Conservation (phyloP, 2,113 vertebrate genomes). For the Excalfactoria chinensis region DNA sequence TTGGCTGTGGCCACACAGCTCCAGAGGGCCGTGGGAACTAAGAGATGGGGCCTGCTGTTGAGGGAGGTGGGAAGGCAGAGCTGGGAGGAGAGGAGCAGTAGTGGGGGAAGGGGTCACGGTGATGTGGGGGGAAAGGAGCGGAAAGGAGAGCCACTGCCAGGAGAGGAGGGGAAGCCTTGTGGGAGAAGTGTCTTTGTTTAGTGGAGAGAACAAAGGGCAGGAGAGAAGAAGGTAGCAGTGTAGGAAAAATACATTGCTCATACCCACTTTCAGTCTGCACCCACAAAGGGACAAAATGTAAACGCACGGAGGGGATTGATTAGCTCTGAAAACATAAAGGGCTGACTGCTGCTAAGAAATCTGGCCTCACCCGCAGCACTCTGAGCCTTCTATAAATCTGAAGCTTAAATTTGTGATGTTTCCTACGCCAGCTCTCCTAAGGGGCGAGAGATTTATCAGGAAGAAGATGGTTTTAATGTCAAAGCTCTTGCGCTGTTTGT, state of each 20-base stretch:
- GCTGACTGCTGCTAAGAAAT: neutral
- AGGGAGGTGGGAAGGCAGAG: conserved; percentile 27
- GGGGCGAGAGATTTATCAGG: neutral
- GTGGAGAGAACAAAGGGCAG: conserved; percentile 41
- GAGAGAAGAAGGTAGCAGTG: neutral
- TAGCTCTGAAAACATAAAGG: neutral
- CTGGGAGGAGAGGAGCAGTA: neutral
- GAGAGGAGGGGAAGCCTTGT: neutral
- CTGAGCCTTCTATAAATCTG: neutral
- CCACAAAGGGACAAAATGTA: neutral
- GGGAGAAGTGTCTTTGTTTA: conserved; percentile 24
- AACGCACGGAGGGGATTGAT: neutral
- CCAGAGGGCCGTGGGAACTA: conserved; percentile 5
- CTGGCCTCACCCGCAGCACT: neutral
- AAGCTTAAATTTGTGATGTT: neutral
- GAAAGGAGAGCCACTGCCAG: neutral
- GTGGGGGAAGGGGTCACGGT: conserved; percentile 28
- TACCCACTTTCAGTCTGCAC: neutral
- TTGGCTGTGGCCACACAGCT: neutral
- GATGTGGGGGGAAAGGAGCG: neutral
- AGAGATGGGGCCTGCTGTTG: neutral
- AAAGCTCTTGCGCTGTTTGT: neutral
- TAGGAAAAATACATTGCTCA: neutral
- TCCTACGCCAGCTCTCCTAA: neutral
- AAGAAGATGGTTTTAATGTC: neutral